Evolutionary conservation across 2,113 vertebrate genomes (phyloP).

Genomic region (Oryzias celebensis): DNA sequence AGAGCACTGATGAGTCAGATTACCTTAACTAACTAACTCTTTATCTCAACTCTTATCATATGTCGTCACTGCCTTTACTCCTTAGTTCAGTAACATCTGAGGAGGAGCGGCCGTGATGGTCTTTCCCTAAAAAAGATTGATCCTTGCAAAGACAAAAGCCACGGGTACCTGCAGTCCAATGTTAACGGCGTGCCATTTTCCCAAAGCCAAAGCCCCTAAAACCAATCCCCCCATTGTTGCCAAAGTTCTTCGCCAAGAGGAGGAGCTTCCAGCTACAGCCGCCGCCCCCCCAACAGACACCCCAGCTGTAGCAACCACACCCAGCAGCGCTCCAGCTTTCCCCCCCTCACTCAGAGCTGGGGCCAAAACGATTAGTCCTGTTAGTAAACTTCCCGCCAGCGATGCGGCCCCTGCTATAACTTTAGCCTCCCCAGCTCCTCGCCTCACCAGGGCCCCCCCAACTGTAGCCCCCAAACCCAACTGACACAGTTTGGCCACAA

Average conservation of each 20-base stretch:
- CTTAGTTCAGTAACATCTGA: too few species aligned
- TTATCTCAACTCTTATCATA: too few species aligned
- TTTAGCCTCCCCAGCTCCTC: slow-evolving; percentile 36
- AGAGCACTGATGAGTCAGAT: too few species aligned
- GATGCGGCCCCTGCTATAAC: slow-evolving; percentile 58
- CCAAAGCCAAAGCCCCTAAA: slow-evolving; percentile 52
- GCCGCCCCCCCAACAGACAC: slow-evolving; percentile 63
- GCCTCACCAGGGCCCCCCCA: slow-evolving; percentile 56
- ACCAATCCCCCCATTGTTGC: slow-evolving; percentile 58
- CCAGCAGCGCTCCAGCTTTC: slow-evolving; percentile 62
- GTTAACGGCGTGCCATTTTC: slow-evolving; percentile 64
- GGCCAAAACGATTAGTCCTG: slow-evolving; percentile 21
- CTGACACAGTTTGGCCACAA: slow-evolving; percentile 65
- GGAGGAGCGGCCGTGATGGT: too few species aligned
- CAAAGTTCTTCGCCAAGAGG: slow-evolving; percentile 55
- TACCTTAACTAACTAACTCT: too few species aligned
- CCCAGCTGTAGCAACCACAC: slow-evolving; percentile 60
- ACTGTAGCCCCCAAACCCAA: slow-evolving; percentile 67
- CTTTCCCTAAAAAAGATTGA: slow-evolving; percentile 46
- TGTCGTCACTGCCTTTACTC: too few species aligned
- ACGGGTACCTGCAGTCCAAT: slow-evolving; percentile 67
- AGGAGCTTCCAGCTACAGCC: slow-evolving; percentile 51
- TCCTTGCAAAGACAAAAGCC: slow-evolving; percentile 68
- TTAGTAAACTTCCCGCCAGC: slow-evolving; percentile 40
- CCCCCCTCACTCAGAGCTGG: slow-evolving; percentile 57